Conservation (phyloP, 2,888 invertebrate genomes). For the Lasioglossum morio region DNA sequence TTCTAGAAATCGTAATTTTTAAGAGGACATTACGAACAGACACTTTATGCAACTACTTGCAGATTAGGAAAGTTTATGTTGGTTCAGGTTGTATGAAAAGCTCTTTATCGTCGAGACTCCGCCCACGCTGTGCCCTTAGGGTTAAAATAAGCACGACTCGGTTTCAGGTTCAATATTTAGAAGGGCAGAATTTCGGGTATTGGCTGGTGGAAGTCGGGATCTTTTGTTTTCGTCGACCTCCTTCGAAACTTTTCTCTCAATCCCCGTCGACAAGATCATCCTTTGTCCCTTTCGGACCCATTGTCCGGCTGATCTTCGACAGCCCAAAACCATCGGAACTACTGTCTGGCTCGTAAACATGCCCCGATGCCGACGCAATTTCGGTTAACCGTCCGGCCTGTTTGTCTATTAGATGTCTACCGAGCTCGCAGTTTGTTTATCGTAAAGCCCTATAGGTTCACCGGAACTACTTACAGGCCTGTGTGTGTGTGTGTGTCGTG, state of each 20-base stretch:
- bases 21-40: too few species aligned
- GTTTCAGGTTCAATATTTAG: background rate
- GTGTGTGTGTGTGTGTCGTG: background rate
- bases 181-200: too few species aligned
- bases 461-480: constrained; percentile 25
- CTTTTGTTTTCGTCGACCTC: background rate
- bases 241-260: constrained; percentile 1
- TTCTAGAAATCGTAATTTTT: too few species aligned
- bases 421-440: constrained; percentile 32
- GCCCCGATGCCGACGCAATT: constrained; percentile 29
- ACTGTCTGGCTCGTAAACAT: constrained; percentile 34
- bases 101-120: background rate
- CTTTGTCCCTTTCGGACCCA: constrained; percentile 5
- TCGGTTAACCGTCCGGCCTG: constrained; percentile 21
- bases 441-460: constrained; percentile 19
- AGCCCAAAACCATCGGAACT: background rate
- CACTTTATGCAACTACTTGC: background rate
- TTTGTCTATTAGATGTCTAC: constrained; percentile 32
- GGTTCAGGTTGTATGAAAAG: background rate
- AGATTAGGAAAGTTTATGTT: background rate
- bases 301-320: constrained; percentile 18
- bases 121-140: background rate
- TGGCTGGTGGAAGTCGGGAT: background rate
- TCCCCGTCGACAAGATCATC: background rate
- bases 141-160: background rate